phyloP scores from a whole-genome alignment of 2,888 invertebrate genomes.

The Alentia gelatinosa region DNA sequence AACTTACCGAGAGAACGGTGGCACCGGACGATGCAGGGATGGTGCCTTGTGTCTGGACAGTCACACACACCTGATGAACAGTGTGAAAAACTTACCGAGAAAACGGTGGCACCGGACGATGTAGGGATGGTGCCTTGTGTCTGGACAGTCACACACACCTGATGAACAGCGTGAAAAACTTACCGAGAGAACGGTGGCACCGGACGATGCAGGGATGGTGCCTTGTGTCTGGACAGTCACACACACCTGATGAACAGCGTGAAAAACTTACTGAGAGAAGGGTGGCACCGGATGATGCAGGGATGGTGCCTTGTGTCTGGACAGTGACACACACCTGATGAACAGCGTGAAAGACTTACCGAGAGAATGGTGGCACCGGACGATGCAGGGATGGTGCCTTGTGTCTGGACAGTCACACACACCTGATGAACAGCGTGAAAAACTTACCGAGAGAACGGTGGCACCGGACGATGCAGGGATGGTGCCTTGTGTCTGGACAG shows the following conservation, averaged over 20 bases:
- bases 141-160: background rate
- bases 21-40: background rate
- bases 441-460: conserved; percentile 65
- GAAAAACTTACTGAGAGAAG: too few relatives aligned
- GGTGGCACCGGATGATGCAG: background rate
- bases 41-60: background rate
- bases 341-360: background rate
- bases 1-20: too few relatives aligned
- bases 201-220: conserved; percentile 35
- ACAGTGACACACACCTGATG: background rate
- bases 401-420: background rate
- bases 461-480: conserved; percentile 58
- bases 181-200: conserved; percentile 66
- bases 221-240: background rate
- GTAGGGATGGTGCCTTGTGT: background rate
- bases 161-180: conserved; percentile 56
- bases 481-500: background rate
- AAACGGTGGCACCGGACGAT: too few relatives aligned
- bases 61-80: background rate
- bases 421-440: background rate
- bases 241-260: background rate
- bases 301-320: background rate
- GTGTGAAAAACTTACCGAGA: background rate
- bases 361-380: too few relatives aligned
- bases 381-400: background rate